Evolutionary conservation across 2,113 vertebrate genomes (phyloP).

Genomic region (Arvicanthis niloticus): DNA sequence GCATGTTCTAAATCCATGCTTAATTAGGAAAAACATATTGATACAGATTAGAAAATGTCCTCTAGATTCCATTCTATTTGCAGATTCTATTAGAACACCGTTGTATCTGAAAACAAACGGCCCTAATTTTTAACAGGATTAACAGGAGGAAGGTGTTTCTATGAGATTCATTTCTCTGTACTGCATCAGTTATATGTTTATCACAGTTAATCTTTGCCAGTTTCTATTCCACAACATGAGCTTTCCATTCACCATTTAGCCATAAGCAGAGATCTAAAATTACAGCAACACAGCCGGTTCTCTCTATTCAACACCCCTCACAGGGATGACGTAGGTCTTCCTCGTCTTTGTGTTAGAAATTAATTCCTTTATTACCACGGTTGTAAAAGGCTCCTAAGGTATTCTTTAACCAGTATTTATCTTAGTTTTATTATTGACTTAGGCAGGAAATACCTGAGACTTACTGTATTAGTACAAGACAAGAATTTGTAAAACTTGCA

Average conservation of each 20-base stretch:
- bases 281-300: slow-evolving; percentile 57
- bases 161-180: not conserved
- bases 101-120: slow-evolving; percentile 12
- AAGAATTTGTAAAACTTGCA: slow-evolving; percentile 68
- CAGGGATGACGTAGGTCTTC: slow-evolving; percentile 44
- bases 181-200: not conserved
- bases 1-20: not conserved
- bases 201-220: slow-evolving; percentile 31
- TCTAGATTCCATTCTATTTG: slow-evolving; percentile 5
- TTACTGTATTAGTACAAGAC: slow-evolving; percentile 45
- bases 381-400: not conserved
- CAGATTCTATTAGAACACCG: not conserved
- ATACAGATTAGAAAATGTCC: slow-evolving; percentile 27
- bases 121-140: slow-evolving; percentile 14
- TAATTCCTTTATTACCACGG: slow-evolving; percentile 56
- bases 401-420: slow-evolving; percentile 58
- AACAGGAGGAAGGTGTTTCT: not conserved
- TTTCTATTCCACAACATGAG: slow-evolving; percentile 34
- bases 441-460: slow-evolving; percentile 70
- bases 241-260: slow-evolving; percentile 35
- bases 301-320: slow-evolving; percentile 59
- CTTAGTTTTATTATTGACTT: slow-evolving; percentile 69
- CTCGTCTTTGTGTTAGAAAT: slow-evolving; percentile 44
- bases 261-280: slow-evolving; percentile 56
- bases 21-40: slow-evolving; percentile 12